Conservation (phyloP, 2,113 vertebrate species). For the Triplophysa siluroides region DNA sequence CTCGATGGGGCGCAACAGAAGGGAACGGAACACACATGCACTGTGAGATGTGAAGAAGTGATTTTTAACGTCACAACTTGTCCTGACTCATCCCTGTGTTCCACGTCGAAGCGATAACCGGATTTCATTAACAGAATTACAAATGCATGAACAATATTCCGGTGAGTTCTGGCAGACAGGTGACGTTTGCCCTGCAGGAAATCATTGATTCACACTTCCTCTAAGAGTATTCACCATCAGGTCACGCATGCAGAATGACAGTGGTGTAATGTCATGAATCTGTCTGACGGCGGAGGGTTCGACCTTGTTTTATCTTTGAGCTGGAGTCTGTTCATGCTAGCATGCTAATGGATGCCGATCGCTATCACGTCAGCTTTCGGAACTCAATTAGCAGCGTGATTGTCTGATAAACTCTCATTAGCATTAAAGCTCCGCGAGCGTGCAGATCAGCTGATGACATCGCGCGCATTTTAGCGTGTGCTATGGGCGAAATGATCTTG, state of each 20-base stretch:
- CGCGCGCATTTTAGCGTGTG: not conserved
- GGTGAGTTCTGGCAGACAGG: not conserved
- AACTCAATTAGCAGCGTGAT: slow-evolving; percentile 76
- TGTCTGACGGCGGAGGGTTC: slow-evolving; percentile 57
- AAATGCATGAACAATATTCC: not conserved
- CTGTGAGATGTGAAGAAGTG: no score
- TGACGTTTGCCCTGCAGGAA: not conserved
- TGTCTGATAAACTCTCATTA: slow-evolving; percentile 69
- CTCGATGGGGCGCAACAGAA: no score
- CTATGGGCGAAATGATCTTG: not conserved
- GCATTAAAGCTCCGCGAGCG: slow-evolving; percentile 58
- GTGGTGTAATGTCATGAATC: slow-evolving; percentile 66
- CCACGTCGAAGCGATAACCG: no score
- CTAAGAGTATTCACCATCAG: slow-evolving; percentile 52
- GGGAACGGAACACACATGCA: no score
- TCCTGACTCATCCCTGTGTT: no score
- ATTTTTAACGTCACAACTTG: no score
- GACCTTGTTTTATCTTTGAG: slow-evolving; percentile 70
- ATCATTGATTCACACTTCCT: not conserved
- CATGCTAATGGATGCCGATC: slow-evolving; percentile 68
- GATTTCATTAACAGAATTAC: not conserved
- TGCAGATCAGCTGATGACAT: slow-evolving; percentile 2
- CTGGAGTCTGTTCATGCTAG: slow-evolving; percentile 56
- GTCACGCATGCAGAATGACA: slow-evolving; percentile 57
- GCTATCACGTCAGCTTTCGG: slow-evolving; percentile 69